Conservation (phyloP, 2,888 invertebrate species). For the Troides aeacus region DNA sequence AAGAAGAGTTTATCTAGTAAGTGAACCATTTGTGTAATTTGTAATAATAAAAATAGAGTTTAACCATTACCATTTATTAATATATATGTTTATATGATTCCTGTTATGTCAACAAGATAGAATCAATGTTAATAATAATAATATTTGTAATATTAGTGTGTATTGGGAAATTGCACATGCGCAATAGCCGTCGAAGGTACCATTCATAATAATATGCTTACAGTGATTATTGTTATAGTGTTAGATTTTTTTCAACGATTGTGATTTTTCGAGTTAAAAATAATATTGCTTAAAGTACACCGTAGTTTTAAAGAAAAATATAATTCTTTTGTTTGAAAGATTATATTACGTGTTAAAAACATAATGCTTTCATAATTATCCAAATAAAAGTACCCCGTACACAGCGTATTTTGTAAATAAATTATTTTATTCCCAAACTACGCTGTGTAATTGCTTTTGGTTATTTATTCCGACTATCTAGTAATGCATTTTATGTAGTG, state of each 20-base stretch:
- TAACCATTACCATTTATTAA: conserved; percentile 1
- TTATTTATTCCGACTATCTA: no score
- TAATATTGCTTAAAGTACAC: not conserved
- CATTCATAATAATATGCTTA: no score
- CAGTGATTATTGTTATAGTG: no score
- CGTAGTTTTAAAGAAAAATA: not conserved
- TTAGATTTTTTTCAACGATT: no score
- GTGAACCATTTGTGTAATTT: conserved; percentile 10
- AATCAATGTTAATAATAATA: not conserved
- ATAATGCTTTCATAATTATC: not conserved
- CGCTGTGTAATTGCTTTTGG: no score
- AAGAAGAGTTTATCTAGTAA: conserved; percentile 5
- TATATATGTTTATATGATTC: not conserved
- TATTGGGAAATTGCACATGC: no score
- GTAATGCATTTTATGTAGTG: no score
- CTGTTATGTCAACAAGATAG: not conserved
- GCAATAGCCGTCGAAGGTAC: no score
- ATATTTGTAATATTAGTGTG: not conserved
- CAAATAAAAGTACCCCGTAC: no score
- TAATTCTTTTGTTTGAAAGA: not conserved
- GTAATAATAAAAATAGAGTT: conserved; percentile 1
- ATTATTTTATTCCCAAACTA: not conserved
- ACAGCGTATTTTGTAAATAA: not conserved
- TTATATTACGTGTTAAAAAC: not conserved
- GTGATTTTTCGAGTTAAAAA: no score